Evolutionary conservation across 2,888 invertebrate genomes (phyloP).

Genomic region (Cheiracanthium punctorium): DNA sequence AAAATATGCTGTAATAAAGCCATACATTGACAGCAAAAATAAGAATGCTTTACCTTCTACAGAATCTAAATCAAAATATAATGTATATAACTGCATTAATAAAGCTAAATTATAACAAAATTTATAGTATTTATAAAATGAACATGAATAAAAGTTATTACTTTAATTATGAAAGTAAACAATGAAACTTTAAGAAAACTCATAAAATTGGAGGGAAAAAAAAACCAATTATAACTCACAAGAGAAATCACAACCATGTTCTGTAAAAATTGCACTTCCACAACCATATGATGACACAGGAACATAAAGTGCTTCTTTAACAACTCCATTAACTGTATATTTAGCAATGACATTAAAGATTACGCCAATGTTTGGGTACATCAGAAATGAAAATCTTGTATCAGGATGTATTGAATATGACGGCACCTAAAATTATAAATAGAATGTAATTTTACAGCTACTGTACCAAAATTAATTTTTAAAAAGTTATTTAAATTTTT

Average conservation of each 20-base stretch:
- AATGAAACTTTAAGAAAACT: too few species aligned
- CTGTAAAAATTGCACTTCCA: conserved; percentile 77
- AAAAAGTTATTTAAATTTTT: too few species aligned
- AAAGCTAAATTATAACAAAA: neutral
- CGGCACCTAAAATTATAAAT: conserved; percentile 34
- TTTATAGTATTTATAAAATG: too few species aligned
- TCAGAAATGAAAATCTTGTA: conserved; percentile 72
- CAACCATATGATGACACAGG: conserved; percentile 84
- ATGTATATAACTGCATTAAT: neutral
- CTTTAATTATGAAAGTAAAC: too few species aligned
- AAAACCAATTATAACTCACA: conserved; percentile 12
- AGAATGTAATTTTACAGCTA: too few species aligned
- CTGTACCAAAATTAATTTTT: too few species aligned
- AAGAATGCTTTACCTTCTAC: conserved; percentile 36
- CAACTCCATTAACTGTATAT: conserved; percentile 40
- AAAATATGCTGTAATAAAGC: conserved; percentile 81
- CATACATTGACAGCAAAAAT: conserved; percentile 77
- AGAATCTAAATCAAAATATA: conserved; percentile 26
- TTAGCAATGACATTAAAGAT: conserved; percentile 74
- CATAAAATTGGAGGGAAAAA: too few species aligned
- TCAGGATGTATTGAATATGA: conserved; percentile 78
- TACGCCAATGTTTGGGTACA: conserved; percentile 74
- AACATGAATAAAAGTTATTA: too few species aligned
- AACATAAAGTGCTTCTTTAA: conserved; percentile 80
- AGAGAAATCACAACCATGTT: conserved; percentile 78